These are phyloP conservation scores for Drosophila mayri DNA, from an alignment of 1,140 invertebrate genomes.

Conservation along the genomic window DNA sequence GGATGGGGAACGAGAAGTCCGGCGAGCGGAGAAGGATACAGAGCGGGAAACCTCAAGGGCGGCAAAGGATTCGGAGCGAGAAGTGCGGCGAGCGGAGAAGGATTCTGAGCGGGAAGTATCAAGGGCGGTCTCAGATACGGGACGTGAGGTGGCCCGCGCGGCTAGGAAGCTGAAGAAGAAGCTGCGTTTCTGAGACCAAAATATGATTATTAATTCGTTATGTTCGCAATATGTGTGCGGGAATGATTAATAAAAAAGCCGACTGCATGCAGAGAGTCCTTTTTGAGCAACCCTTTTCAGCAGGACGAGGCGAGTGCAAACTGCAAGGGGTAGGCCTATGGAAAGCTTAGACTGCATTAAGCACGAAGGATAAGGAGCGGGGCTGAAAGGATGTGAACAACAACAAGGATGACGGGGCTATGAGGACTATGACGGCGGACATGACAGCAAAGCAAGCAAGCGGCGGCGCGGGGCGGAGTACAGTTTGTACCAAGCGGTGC, in stretches of 20 bases:
- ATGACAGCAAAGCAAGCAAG: conserved; percentile 52
- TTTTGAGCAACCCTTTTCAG: conserved; percentile 27
- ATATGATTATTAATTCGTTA: conserved; percentile 43
- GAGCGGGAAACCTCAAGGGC: conserved; percentile 20
- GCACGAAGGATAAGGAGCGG: conserved; percentile 44
- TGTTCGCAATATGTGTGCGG: conserved; percentile 38
- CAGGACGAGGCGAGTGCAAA: conserved; percentile 40
- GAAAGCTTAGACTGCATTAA: conserved; percentile 70
- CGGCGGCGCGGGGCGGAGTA: conserved; percentile 52
- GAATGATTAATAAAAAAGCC: conserved; percentile 51
- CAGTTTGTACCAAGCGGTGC: conserved; percentile 83
- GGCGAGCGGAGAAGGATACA: not conserved
- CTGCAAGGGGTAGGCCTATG: conserved; percentile 73
- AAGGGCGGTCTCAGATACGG: not conserved
- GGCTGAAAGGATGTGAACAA: conserved; percentile 45
- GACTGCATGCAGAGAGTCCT: conserved; percentile 49
- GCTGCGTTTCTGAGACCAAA: conserved; percentile 22
- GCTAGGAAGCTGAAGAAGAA: conserved; percentile 23
- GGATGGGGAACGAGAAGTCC: not conserved
- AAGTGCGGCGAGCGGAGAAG: not conserved
- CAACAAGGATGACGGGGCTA: conserved; percentile 37
- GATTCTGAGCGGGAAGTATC: not conserved
- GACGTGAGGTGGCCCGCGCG: not conserved
- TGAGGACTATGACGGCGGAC: conserved; percentile 61
- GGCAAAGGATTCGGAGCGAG: conserved; percentile 2